Percentiles rank a stretch among this genome's conserved stretches.
Conservation (phyloP, 2,888 invertebrate species). For the Caenorhabditis sp. region DNA sequence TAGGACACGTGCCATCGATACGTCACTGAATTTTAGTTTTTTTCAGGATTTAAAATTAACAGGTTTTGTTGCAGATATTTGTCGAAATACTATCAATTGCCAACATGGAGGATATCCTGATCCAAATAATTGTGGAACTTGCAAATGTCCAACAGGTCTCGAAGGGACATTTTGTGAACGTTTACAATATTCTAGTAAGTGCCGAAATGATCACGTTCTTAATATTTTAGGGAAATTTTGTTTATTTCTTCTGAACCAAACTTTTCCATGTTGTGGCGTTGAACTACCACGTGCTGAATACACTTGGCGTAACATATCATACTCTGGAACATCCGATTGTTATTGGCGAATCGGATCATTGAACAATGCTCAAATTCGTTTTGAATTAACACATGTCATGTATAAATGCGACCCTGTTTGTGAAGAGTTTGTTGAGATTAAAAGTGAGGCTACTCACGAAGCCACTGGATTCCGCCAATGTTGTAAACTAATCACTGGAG, state of each 20-base stretch:
- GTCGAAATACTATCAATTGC: slow-evolving; percentile 52
- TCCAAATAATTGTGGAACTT: slow-evolving; percentile 64
- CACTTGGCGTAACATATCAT: slow-evolving; percentile 48
- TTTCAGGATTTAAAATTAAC: no score
- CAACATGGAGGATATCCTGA: slow-evolving; percentile 67
- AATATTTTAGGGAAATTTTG: neutral
- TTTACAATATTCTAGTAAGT: slow-evolving; percentile 48
- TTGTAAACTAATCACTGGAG: slow-evolving; percentile 37
- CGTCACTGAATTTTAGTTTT: neutral
- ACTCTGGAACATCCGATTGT: slow-evolving; percentile 49
- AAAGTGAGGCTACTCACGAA: slow-evolving; percentile 25
- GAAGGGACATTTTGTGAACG: slow-evolving; percentile 62
- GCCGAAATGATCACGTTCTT: neutral
- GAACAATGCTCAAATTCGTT: slow-evolving; percentile 30
- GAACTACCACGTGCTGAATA: slow-evolving; percentile 38
- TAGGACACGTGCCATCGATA: neutral
- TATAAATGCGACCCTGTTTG: slow-evolving; percentile 48
- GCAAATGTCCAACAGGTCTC: slow-evolving; percentile 66
- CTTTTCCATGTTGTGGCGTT: slow-evolving; percentile 50
- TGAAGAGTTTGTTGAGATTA: slow-evolving; percentile 52
- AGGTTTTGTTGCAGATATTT: slow-evolving; percentile 33
- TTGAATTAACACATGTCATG: slow-evolving; percentile 36
- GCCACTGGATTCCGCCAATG: slow-evolving; percentile 48
- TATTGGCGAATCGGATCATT: slow-evolving; percentile 50
- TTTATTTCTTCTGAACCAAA: no score